These are phyloP conservation scores for Brachypodius melanocephalos DNA, from an alignment of 2,113 vertebrate species.

Conservation along the genomic window DNA sequence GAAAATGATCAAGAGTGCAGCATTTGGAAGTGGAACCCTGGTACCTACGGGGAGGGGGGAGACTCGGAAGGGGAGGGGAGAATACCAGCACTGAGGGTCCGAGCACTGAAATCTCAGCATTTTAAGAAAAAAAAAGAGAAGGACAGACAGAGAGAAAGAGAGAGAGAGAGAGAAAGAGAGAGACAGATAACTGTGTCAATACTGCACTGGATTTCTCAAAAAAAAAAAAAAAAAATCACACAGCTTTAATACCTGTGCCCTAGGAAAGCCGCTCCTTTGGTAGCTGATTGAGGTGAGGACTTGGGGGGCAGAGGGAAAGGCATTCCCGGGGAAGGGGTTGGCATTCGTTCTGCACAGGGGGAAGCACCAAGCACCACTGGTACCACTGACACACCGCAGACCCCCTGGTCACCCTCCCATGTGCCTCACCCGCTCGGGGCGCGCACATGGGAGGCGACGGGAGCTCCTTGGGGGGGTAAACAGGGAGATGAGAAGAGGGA, in stretches of 20 bases:
- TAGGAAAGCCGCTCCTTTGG: slow-evolving; percentile 56
- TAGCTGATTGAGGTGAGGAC: not conserved
- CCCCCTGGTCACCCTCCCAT: not conserved
- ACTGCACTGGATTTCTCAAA: slow-evolving; percentile 75
- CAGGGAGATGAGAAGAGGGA: slow-evolving; percentile 54
- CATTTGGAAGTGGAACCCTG: slow-evolving; percentile 35
- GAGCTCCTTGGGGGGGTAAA: slow-evolving; percentile 11
- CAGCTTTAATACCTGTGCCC: slow-evolving; percentile 71
- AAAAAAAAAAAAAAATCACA: slow-evolving; percentile 36
- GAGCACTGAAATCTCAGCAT: slow-evolving; percentile 75
- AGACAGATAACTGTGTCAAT: slow-evolving; percentile 68
- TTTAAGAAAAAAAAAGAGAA: slow-evolving; percentile 69
- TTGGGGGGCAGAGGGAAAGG: not conserved
- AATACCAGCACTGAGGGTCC: slow-evolving; percentile 62
- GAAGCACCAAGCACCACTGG: slow-evolving; percentile 20
- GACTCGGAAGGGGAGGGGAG: not conserved
- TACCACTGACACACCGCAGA: not conserved
- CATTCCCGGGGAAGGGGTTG: not conserved
- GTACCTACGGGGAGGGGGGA: not conserved
- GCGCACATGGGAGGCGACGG: slow-evolving; percentile 25
- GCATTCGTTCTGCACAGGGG: not conserved
- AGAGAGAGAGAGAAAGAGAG: slow-evolving; percentile 30
- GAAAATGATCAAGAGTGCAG: not conserved
- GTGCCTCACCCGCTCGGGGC: not conserved
- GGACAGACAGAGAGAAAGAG: slow-evolving; percentile 51